Conservation (phyloP, 2,797 vertebrate species). For the Crax fasciolata region DNA sequence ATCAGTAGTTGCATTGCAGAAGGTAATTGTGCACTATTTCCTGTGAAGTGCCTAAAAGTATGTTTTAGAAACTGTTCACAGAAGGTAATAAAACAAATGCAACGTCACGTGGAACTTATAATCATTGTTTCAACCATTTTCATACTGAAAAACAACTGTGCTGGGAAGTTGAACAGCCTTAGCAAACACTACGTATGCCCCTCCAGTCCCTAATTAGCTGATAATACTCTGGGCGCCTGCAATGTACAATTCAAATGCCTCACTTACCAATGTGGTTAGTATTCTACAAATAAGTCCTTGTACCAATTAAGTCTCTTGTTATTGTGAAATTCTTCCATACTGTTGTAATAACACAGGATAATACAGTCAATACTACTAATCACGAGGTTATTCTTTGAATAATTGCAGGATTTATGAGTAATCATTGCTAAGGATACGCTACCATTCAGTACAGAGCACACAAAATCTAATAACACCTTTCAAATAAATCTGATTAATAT, state of each 20-base stretch:
- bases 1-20: conserved; percentile 5
- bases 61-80: conserved; percentile 7
- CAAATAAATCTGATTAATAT: conserved; percentile 74
- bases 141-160: conserved; percentile 55
- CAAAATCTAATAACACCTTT: conserved; percentile 75
- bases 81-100: conserved; percentile 32
- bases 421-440: conserved; percentile 59
- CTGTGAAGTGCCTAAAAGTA: conserved; percentile 15
- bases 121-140: conserved; percentile 44
- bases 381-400: conserved; percentile 71
- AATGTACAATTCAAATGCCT: conserved; percentile 64
- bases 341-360: conserved; percentile 77
- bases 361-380: conserved; percentile 71
- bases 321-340: conserved; percentile 73
- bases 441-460: conserved; percentile 38
- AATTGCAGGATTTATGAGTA: conserved; percentile 76
- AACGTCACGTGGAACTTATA: conserved; percentile 17
- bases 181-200: conserved; percentile 41
- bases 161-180: conserved; percentile 48
- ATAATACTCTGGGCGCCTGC: conserved; percentile 57
- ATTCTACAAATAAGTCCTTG: conserved; percentile 77
- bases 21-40: not conserved
- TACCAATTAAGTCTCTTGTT: conserved; percentile 78
- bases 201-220: conserved; percentile 75
- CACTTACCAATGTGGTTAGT: conserved; percentile 68